Percentiles rank a stretch among this genome's conserved stretches.
Conservation (phyloP, 2,113 vertebrate genomes). For the Tragelaphus scriptus region DNA sequence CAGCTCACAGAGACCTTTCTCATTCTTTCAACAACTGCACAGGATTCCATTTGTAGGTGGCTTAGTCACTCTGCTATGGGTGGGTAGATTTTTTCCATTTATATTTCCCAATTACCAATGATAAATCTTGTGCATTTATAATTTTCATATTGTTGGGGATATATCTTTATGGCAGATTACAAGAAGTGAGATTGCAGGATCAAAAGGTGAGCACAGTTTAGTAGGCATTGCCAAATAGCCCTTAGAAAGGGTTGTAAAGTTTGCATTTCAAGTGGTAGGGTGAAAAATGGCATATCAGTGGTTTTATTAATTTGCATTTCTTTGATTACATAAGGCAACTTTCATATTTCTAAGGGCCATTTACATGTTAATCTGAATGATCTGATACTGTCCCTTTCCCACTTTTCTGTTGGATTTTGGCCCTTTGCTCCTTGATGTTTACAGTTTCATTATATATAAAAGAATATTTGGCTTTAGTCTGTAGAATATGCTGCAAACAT, state of each 20-base stretch:
- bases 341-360: neutral
- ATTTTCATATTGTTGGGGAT: neutral
- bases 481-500: neutral
- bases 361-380: neutral
- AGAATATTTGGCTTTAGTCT: neutral
- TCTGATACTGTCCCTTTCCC: neutral
- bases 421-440: neutral
- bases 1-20: neutral
- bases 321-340: neutral
- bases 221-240: neutral
- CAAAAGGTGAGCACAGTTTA: neutral
- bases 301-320: neutral
- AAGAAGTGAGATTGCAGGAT: neutral
- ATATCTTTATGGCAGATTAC: neutral
- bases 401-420: neutral
- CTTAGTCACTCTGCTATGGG: neutral
- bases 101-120: neutral
- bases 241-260: neutral
- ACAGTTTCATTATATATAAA: neutral
- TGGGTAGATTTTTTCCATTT: neutral
- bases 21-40: neutral
- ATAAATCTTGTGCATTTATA: neutral
- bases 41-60: neutral
- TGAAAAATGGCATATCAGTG: neutral
- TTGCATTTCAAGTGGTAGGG: neutral